phyloP scores from a whole-genome alignment of 2,113 vertebrate species.

The Lampris incognitus region DNA sequence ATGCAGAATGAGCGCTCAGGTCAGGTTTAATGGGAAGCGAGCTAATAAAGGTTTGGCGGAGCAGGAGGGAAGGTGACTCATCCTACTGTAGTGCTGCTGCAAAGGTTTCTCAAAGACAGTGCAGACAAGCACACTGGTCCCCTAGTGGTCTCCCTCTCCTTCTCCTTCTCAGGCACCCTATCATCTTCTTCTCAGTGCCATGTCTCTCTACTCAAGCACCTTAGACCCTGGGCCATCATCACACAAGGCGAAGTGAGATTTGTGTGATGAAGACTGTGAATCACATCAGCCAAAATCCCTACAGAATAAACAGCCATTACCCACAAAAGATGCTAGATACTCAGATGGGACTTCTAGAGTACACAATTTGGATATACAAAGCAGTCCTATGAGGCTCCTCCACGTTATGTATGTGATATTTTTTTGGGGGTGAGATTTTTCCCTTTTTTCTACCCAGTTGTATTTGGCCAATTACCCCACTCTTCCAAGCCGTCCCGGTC shows the following conservation, averaged over 20 bases:
- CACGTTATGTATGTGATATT: conserved; percentile 52
- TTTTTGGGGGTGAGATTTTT: background rate
- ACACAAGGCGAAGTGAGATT: conserved; percentile 7
- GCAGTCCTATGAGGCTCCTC: background rate
- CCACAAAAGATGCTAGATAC: too few species aligned
- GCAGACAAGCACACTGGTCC: conserved; percentile 44
- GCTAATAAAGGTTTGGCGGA: conserved; percentile 69
- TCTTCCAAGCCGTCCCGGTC: too few species aligned
- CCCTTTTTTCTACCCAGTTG: too few species aligned
- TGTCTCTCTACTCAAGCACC: conserved; percentile 12
- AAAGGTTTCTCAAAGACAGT: conserved; percentile 46
- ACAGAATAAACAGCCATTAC: background rate
- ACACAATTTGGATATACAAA: too few species aligned
- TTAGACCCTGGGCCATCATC: conserved; percentile 3
- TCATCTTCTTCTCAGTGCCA: conserved; percentile 20
- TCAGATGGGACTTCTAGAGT: too few species aligned
- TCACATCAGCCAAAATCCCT: background rate
- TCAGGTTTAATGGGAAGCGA: conserved; percentile 79
- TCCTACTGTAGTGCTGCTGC: conserved; percentile 35
- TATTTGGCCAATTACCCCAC: too few species aligned
- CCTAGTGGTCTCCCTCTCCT: conserved; percentile 32
- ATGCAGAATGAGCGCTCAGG: conserved; percentile 77
- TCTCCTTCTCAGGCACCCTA: conserved; percentile 6
- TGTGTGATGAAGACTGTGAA: conserved; percentile 1
- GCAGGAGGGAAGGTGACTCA: conserved; percentile 67